Evolutionary conservation across 2,888 invertebrate genomes (phyloP), one percentile per base, ranked within the genome.

Genomic region (Stratiomys singularior): DNA sequence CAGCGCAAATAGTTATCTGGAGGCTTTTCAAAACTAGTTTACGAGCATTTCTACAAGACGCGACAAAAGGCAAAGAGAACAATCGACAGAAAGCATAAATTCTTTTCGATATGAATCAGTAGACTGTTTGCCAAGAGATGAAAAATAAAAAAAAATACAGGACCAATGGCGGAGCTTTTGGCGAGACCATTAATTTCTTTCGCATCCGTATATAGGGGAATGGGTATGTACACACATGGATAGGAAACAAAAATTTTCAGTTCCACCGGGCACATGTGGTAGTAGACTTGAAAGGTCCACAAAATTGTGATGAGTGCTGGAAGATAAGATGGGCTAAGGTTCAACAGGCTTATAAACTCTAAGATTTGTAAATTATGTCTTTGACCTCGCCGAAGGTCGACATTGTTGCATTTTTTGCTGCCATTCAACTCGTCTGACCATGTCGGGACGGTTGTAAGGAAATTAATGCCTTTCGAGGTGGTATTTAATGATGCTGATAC

Each of bases 31-130:
- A 69, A 69, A 69, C 69, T 69, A 46, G 69, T 69, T 69, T 69
- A 47, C 67, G 7, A 37, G 25, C 69, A 69, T 46, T 69, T 69
- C 21, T 21, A 67, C 67, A 21, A 21, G 46, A 69, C 47, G 69
- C 47, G 47, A 47, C 46, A 46, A 21, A 25, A 44, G n/a, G 47
- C 47, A 69, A n/a, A 56, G 52, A 3, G n/a, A 27, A 7, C 72
- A 11, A 25, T 52, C 11, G 23, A 47, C 21, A 15, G 25, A 56
- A 72, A 72, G 56, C 72, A 72, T 72, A 72, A 72, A 72, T 72
- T 72, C 72, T 30, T 72, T 72, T 72, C 72, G 72, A 72, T 72
- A 72, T 72, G 72, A 72, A 72, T 72, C 72, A 72, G 72, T 72
- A 72, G 72, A 72, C 25, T 30, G 21, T 72, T 72, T 37, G 37